Conservation (phyloP, 1,140 invertebrate genomes). For the Hyposmocoma kahamanoa region DNA sequence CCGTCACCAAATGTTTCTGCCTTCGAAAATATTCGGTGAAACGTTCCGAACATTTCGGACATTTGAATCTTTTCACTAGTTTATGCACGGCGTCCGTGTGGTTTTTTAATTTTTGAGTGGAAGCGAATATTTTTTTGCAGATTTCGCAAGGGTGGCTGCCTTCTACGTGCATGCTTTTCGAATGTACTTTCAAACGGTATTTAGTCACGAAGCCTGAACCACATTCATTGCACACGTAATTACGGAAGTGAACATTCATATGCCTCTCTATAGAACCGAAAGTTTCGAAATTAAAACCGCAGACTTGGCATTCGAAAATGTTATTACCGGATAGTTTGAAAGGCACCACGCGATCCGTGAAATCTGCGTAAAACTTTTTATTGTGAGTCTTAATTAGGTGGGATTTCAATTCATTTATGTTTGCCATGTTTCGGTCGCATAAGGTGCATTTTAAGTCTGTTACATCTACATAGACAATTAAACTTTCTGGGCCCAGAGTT, state of each 20-base stretch:
- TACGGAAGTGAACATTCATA: slow-evolving; percentile 61
- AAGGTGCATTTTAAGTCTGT: slow-evolving; percentile 43
- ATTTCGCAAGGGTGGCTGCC: slow-evolving; percentile 44
- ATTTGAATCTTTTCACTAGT: slow-evolving; percentile 56
- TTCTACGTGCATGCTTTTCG: slow-evolving; percentile 46
- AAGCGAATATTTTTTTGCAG: slow-evolving; percentile 48
- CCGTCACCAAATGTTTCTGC: slow-evolving; percentile 52
- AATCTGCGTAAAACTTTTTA: slow-evolving; percentile 39
- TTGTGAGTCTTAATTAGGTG: slow-evolving; percentile 46
- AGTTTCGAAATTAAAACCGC: slow-evolving; percentile 51
- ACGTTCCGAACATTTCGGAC: slow-evolving; percentile 48
- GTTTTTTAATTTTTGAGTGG: slow-evolving; percentile 49
- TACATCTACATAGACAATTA: slow-evolving; percentile 55
- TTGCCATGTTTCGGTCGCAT: slow-evolving; percentile 28
- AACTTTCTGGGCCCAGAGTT: slow-evolving; percentile 39
- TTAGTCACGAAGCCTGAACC: slow-evolving; percentile 57
- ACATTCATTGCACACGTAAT: slow-evolving; percentile 59
- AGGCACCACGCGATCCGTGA: slow-evolving; percentile 47
- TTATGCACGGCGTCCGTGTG: slow-evolving; percentile 54
- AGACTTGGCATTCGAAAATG: slow-evolving; percentile 45
- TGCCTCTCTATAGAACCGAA: slow-evolving; percentile 59
- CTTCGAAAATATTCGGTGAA: slow-evolving; percentile 55
- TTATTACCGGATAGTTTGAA: slow-evolving; percentile 37
- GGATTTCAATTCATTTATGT: slow-evolving; percentile 41
- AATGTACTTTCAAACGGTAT: slow-evolving; percentile 55